Conservation (phyloP, 2,888 invertebrate genomes). For the Pseudococcus viburni region DNA sequence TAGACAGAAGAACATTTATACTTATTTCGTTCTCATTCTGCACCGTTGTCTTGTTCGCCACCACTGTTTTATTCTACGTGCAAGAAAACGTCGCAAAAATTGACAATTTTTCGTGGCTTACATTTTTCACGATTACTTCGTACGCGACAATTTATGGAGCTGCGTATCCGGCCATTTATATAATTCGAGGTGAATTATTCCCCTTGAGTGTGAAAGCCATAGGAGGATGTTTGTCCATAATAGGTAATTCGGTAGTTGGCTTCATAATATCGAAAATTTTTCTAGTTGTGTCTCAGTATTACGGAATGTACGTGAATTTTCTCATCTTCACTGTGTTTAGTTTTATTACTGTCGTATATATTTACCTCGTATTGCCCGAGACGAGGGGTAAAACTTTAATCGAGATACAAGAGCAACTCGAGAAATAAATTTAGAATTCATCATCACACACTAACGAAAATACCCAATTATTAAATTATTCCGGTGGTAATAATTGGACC, state of each 20-base stretch:
- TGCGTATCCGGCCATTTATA: background rate
- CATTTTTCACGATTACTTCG: conserved; percentile 38
- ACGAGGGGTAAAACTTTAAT: conserved; percentile 53
- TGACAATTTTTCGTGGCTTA: conserved; percentile 44
- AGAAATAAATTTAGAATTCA: background rate
- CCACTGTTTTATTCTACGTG: background rate
- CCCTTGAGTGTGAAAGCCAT: conserved; percentile 30
- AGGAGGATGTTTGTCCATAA: conserved; percentile 6
- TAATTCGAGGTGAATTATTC: conserved; percentile 50
- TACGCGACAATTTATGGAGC: conserved; percentile 18
- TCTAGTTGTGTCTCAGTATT: background rate
- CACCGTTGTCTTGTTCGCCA: background rate
- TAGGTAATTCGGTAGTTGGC: background rate
- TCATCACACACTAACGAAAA: no score
- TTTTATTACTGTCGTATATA: conserved; percentile 1
- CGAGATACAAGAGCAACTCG: conserved; percentile 59
- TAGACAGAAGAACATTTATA: conserved; percentile 22
- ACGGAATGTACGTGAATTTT: conserved; percentile 59
- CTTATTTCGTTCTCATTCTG: background rate
- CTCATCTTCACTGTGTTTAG: background rate
- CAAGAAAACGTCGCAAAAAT: background rate
- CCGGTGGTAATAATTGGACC: background rate
- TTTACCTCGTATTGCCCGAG: conserved; percentile 46
- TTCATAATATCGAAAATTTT: conserved; percentile 38
- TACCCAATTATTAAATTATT: background rate